Evolutionary conservation across 2,888 invertebrate species (phyloP).

Genomic region (Agrotis clavis): DNA sequence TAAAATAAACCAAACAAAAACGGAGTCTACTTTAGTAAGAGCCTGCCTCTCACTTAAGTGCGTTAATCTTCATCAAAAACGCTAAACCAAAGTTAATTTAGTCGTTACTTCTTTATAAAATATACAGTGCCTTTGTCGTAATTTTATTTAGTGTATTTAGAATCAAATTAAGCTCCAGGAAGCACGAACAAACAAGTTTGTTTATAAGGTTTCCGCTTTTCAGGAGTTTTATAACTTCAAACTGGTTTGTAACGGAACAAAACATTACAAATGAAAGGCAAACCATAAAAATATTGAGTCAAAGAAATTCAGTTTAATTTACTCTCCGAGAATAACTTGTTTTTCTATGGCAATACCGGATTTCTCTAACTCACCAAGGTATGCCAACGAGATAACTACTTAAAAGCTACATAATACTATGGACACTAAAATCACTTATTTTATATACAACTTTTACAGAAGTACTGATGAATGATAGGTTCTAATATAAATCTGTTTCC

Average conservation of each 20-base stretch:
- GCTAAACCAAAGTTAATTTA: slow-evolving; percentile 17
- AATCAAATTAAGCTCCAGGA: slow-evolving; percentile 38
- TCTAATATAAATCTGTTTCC: background rate
- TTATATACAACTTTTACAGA: too few relatives aligned
- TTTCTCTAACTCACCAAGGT: background rate
- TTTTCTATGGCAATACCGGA: background rate
- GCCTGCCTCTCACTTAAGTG: slow-evolving; percentile 18
- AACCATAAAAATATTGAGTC: background rate
- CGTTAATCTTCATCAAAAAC: slow-evolving; percentile 33
- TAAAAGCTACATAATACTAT: background rate
- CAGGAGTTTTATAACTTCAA: slow-evolving; percentile 28
- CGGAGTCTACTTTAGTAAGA: slow-evolving; percentile 5
- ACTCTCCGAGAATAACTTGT: background rate
- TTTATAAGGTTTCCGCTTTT: slow-evolving; percentile 36
- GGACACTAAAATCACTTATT: background rate
- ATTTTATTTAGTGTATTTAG: slow-evolving; percentile 37
- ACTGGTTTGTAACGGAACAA: slow-evolving; percentile 22
- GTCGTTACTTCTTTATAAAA: slow-evolving; percentile 27
- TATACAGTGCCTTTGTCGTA: slow-evolving; percentile 24
- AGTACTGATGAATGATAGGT: too few relatives aligned
- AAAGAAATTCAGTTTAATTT: background rate
- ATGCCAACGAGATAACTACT: background rate
- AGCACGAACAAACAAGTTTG: slow-evolving; percentile 43
- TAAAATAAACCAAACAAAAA: slow-evolving; percentile 11
- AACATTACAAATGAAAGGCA: background rate